A percentile compares a stretch with the other conserved stretches of the same genome.
phyloP scores from a whole-genome alignment of 2,113 vertebrate genomes.

The Macquaria australasica region DNA sequence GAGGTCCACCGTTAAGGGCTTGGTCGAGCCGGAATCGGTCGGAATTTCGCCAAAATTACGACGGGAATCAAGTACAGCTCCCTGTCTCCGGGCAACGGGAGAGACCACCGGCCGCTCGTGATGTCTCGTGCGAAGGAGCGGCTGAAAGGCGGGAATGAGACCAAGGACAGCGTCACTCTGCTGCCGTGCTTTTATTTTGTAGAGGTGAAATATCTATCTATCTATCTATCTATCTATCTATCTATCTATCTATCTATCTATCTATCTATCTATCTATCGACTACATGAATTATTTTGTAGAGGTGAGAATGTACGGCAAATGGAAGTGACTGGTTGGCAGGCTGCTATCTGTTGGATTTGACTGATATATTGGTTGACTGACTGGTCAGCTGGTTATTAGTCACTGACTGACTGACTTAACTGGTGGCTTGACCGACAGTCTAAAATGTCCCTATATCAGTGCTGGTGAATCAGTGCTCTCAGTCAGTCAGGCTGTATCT shows the following conservation, averaged over 20 bases:
- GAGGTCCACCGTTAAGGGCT: constrained; percentile 23
- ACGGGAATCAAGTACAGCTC: constrained; percentile 77
- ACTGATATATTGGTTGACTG: not conserved
- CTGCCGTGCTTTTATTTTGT: constrained; percentile 82
- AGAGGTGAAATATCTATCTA: constrained; percentile 67
- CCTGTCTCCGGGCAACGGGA: constrained; percentile 76
- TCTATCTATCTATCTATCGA: constrained; percentile 40
- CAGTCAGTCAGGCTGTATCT: not conserved
- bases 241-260: too few relatives aligned
- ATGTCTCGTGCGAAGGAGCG: constrained; percentile 80
- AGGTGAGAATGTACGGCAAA: not conserved
- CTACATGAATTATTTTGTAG: not conserved
- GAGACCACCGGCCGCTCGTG: constrained; percentile 68
- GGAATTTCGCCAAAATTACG: constrained; percentile 75
- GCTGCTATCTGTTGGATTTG: not conserved
- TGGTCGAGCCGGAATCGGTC: constrained; percentile 1
- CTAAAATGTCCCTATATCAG: too few relatives aligned
- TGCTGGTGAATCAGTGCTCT: too few relatives aligned
- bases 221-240: constrained; percentile 51
- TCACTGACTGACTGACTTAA: too few relatives aligned
- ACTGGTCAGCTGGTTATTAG: not conserved
- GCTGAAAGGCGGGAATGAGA: constrained; percentile 78
- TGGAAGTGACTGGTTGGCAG: not conserved
- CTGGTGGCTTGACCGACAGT: too few relatives aligned
- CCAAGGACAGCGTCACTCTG: constrained; percentile 81